phyloP scores from a whole-genome alignment of 1,140 invertebrate genomes.

The Drosophila arawakana region DNA sequence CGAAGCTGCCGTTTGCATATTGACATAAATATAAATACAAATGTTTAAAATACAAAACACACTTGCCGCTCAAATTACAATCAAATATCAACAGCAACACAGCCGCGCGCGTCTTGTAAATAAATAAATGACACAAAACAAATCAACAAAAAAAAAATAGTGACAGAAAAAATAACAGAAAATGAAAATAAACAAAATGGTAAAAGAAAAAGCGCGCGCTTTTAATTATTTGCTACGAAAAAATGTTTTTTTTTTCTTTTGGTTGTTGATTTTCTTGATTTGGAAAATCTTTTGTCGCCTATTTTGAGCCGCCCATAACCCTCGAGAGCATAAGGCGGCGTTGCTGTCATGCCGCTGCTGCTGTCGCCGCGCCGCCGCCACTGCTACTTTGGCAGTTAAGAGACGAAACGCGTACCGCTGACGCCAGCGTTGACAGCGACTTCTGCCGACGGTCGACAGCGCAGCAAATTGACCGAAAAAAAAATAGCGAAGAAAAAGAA shows the following conservation, averaged over 20 bases:
- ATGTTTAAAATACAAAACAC: conserved; percentile 18
- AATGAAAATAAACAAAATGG: background rate
- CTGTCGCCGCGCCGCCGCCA: conserved; percentile 13
- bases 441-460: conserved; percentile 30
- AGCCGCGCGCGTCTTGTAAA: conserved; percentile 11
- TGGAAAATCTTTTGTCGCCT: conserved; percentile 16
- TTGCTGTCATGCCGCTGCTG: conserved; percentile 5
- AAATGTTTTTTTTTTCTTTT: background rate
- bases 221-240: conserved; percentile 32
- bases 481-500: conserved; percentile 52
- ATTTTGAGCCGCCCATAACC: conserved; percentile 40
- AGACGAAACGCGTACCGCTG: conserved; percentile 37
- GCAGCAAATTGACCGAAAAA: conserved; percentile 60
- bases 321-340: conserved; percentile 18
- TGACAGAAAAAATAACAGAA: conserved; percentile 15
- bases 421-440: conserved; percentile 33
- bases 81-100: conserved; percentile 47
- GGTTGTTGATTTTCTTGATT: conserved; percentile 9
- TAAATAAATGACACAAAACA: conserved; percentile 16
- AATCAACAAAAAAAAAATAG: conserved; percentile 12
- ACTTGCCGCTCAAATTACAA: conserved; percentile 43
- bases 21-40: conserved; percentile 4
- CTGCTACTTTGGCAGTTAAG: conserved; percentile 24
- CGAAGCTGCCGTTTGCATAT: conserved; percentile 7
- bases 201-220: conserved; percentile 39